These are phyloP conservation scores for Andrena hattorfiana DNA, from an alignment of 2,888 invertebrate genomes.

Conservation along the genomic window DNA sequence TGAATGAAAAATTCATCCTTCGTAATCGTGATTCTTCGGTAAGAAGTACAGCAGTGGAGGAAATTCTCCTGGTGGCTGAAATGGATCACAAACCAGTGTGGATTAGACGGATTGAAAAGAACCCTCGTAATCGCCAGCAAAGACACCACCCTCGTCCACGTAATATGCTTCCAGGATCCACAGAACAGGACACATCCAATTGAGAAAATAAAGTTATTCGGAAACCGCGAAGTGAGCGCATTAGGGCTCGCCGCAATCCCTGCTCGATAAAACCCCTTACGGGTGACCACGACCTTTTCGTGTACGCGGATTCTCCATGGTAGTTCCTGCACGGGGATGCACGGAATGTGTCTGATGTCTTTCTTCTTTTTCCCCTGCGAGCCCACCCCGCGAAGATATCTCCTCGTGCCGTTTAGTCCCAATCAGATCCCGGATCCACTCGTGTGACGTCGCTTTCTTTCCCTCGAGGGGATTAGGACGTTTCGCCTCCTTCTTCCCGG, in stretches of 20 bases:
- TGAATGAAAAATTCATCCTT: constrained; percentile 7
- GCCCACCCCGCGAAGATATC: constrained; percentile 62
- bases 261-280: constrained; percentile 66
- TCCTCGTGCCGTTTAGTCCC: constrained; percentile 77
- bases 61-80: too few species aligned
- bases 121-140: background rate
- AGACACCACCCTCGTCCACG: background rate
- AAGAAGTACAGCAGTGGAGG: too few species aligned
- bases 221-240: constrained; percentile 52
- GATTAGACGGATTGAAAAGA: too few species aligned
- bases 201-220: constrained; percentile 70
- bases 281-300: constrained; percentile 43
- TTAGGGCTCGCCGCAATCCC: constrained; percentile 62
- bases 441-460: constrained; percentile 76
- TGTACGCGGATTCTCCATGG: constrained; percentile 36
- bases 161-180: constrained; percentile 15
- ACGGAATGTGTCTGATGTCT: constrained; percentile 38
- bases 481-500: constrained; percentile 67
- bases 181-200: constrained; percentile 51
- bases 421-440: constrained; percentile 78
- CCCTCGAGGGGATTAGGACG: constrained; percentile 70
- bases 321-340: constrained; percentile 23
- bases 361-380: constrained; percentile 28
- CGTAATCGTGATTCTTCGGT: too few species aligned
- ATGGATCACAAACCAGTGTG: too few species aligned